These are phyloP conservation scores for Poeciliopsis retropinna DNA, from an alignment of 2,113 vertebrate species.

Conservation along the genomic window DNA sequence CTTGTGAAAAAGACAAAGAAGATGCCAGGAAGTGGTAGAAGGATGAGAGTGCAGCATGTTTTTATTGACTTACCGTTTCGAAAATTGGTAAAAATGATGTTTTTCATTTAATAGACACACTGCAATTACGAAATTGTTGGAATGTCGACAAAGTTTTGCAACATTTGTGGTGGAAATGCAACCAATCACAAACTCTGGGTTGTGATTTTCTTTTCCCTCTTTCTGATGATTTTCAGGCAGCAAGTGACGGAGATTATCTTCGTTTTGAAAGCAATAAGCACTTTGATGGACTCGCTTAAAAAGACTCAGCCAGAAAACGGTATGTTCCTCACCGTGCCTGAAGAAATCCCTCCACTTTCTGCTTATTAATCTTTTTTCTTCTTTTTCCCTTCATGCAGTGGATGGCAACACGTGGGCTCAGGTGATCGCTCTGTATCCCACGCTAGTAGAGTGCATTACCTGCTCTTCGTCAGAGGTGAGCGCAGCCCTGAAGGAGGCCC, in stretches of 20 bases:
- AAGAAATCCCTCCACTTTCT: constrained; percentile 34
- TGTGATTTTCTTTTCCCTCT: background rate
- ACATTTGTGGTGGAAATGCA: too few species aligned
- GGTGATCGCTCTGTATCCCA: constrained; percentile 96
- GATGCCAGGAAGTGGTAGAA: too few species aligned
- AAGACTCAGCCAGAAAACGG: constrained; percentile 99
- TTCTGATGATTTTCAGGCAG: constrained; percentile 80
- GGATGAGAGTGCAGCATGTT: too few species aligned
- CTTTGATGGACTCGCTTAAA: constrained; percentile 98
- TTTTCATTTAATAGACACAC: too few species aligned
- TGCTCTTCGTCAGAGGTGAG: constrained; percentile 96
- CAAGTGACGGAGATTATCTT: constrained; percentile 99
- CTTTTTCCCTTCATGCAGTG: constrained; percentile 78
- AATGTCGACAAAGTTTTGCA: too few species aligned
- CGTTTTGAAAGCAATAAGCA: constrained; percentile 98
- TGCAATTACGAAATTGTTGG: too few species aligned
- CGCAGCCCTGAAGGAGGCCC: constrained; percentile 94
- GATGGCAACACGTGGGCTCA: constrained; percentile 96
- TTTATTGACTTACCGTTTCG: too few species aligned
- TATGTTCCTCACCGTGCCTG: constrained; percentile 75
- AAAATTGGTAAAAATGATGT: too few species aligned
- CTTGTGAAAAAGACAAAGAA: too few species aligned
- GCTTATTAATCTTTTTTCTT: constrained; percentile 28
- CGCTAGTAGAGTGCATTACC: constrained; percentile 96
- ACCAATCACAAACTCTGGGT: too few species aligned